phyloP scores from a whole-genome alignment of 2,888 invertebrate species.

The Allacma fusca region DNA sequence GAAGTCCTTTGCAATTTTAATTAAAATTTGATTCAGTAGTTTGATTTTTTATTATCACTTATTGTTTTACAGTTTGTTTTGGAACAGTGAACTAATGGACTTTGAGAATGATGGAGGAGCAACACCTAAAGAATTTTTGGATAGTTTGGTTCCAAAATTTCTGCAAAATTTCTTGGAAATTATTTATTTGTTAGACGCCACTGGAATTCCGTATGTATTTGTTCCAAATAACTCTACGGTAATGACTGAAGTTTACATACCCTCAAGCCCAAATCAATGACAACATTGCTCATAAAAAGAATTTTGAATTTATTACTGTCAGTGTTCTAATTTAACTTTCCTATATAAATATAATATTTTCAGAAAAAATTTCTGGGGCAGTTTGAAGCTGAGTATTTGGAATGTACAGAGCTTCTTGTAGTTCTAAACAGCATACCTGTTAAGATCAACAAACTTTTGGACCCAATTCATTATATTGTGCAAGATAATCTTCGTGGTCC shows the following conservation, averaged over 20 bases:
- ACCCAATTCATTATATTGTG: slow-evolving; percentile 32
- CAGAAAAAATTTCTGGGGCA: slow-evolving; percentile 28
- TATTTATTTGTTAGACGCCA: slow-evolving; percentile 29
- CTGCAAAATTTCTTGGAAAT: slow-evolving; percentile 41
- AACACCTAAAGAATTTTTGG: slow-evolving; percentile 27
- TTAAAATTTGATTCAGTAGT: too few relatives aligned
- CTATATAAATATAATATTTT: slow-evolving; percentile 5
- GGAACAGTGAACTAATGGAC: slow-evolving; percentile 37
- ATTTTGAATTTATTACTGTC: too few relatives aligned
- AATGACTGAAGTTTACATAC: too few relatives aligned
- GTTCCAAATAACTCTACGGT: slow-evolving; percentile 25
- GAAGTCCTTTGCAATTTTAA: too few relatives aligned
- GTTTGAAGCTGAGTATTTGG: slow-evolving; percentile 30
- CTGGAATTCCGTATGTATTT: slow-evolving; percentile 26
- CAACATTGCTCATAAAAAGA: too few relatives aligned
- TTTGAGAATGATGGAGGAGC: slow-evolving; percentile 6
- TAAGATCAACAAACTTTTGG: slow-evolving; percentile 32
- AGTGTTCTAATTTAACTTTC: background rate
- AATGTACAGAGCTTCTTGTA: background rate
- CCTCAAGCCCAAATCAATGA: too few relatives aligned
- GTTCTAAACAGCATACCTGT: slow-evolving; percentile 21
- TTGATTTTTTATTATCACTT: background rate
- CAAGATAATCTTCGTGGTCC: slow-evolving; percentile 37
- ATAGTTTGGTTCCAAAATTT: slow-evolving; percentile 29
- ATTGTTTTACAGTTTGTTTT: slow-evolving; percentile 23